These are phyloP conservation scores for Xiphophorus maculatus DNA, from an alignment of 2,113 vertebrate genomes.

Conservation along the genomic window DNA sequence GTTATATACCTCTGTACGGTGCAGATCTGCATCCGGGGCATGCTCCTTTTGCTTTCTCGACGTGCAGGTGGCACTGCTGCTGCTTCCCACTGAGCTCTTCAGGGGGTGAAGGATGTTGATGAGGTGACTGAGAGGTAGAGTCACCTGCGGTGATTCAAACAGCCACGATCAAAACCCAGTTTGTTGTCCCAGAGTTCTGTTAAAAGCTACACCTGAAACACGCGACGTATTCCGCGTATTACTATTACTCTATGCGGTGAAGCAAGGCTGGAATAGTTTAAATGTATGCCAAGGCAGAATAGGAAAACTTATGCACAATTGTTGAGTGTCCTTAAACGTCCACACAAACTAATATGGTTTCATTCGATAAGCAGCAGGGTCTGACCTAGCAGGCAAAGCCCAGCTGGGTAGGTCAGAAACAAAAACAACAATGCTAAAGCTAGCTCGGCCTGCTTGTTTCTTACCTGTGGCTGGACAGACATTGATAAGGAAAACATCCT, in stretches of 20 bases:
- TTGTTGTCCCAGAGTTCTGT: background rate
- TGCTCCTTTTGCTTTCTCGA: constrained; percentile 79
- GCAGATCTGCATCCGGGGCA: constrained; percentile 77
- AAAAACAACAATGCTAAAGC: constrained; percentile 36
- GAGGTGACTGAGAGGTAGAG: constrained; percentile 94
- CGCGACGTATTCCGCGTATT: background rate
- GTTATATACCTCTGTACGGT: constrained; percentile 79
- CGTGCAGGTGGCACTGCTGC: constrained; percentile 72
- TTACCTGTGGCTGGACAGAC: constrained; percentile 77
- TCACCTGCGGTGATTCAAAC: constrained; percentile 81
- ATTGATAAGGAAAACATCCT: constrained; percentile 74
- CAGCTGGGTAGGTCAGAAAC: background rate
- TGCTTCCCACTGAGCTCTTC: constrained; percentile 80
- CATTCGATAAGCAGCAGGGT: background rate
- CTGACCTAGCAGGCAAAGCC: constrained; percentile 14
- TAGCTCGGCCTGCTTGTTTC: constrained; percentile 32
- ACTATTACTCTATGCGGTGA: background rate
- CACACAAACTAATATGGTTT: background rate
- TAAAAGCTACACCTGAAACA: background rate
- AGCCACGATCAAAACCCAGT: background rate
- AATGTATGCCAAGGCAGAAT: background rate
- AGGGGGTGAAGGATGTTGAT: constrained; percentile 93
- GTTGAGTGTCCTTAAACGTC: background rate
- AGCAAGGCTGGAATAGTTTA: background rate
- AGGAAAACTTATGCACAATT: background rate